A percentile compares a stretch with the other conserved stretches of the same genome.
Evolutionary conservation across 2,888 invertebrate genomes (phyloP).

Genomic region (Rhabditoides inermis): DNA sequence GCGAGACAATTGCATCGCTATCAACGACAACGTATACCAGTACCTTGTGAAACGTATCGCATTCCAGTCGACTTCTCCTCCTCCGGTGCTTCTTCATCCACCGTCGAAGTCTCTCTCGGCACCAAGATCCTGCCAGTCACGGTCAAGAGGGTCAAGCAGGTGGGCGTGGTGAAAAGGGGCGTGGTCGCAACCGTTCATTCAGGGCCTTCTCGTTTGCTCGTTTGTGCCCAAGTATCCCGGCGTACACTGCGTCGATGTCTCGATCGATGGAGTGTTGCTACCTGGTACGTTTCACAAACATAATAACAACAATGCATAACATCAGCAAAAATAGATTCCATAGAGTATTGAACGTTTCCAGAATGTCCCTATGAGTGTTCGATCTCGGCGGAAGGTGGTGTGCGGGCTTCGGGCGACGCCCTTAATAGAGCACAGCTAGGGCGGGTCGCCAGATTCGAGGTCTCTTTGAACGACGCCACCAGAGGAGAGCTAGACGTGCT

Average conservation of each 20-base stretch:
- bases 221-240: slow-evolving; percentile 77
- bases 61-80: slow-evolving; percentile 66
- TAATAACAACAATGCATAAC: background rate
- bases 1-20: background rate
- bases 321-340: background rate
- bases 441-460: slow-evolving; percentile 48
- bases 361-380: slow-evolving; percentile 50
- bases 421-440: slow-evolving; percentile 43
- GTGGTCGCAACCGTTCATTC: no score
- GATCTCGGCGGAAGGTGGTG: slow-evolving; percentile 38
- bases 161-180: no score
- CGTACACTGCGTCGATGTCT: slow-evolving; percentile 75
- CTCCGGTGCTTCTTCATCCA: slow-evolving; percentile 76
- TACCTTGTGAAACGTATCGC: background rate
- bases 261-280: slow-evolving; percentile 74
- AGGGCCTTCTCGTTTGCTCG: slow-evolving; percentile 41
- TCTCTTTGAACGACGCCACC: slow-evolving; percentile 40
- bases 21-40: background rate
- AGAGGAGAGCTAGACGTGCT: slow-evolving; percentile 52
- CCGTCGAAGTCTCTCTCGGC: slow-evolving; percentile 69
- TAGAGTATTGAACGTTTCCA: slow-evolving; percentile 14
- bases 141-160: slow-evolving; percentile 42
- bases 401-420: slow-evolving; percentile 49
- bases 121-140: slow-evolving; percentile 25
- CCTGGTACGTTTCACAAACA: slow-evolving; percentile 47